Evolutionary conservation across 2,797 vertebrate species (phyloP), one percentile per base, ranked within the genome.

Genomic region (Rhodeus uyekii): DNA sequence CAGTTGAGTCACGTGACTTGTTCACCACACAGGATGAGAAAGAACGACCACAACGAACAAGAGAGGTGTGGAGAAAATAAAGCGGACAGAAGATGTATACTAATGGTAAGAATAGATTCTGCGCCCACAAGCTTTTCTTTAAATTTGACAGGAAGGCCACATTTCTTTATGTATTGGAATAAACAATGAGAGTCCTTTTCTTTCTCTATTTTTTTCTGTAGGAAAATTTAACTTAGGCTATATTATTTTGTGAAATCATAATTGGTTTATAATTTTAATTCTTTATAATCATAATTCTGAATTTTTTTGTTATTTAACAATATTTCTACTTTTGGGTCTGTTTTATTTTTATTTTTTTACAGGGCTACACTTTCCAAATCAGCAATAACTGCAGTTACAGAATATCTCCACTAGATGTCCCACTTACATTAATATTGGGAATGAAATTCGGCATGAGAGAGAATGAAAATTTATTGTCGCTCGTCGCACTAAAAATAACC

Each of bases 11-110:
- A 82, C 5, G n/a, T 82, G 73, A 60, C 38, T 60, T 58, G 19
- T n/a, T 53, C 72, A 85, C 84, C 85, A 86, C 74, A 85, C 84
- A 84, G 84, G 86, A 87, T 85, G 71, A 85, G 27, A 85, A 48
- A 53, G 34, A 76, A 76, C 19, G 7, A 78, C 44, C 39, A n/a
- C 67, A 74, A 27, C 63, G 63, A 83, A 80, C 61, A 83, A 78
- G 34, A 80, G 50, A 79, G 27, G 36, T 38, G 55, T 22, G 8
- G 19, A 61, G 67, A 48, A 74, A 12, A 58, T 2, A 64, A 46
- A 55, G n/a, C 38, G 12, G 19, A 64, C 27, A 46, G 48, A 73
- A n/a, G 18, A n/a, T 24, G 8, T 53, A 29, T 55, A 38, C 27
- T 32, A 29, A 39, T 12, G 4, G 19, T 63, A 32, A 48, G 7